Base-by-base conservation (phyloP, 2,113 vertebrate genomes). In the Collichthys lucidus region DNA sequence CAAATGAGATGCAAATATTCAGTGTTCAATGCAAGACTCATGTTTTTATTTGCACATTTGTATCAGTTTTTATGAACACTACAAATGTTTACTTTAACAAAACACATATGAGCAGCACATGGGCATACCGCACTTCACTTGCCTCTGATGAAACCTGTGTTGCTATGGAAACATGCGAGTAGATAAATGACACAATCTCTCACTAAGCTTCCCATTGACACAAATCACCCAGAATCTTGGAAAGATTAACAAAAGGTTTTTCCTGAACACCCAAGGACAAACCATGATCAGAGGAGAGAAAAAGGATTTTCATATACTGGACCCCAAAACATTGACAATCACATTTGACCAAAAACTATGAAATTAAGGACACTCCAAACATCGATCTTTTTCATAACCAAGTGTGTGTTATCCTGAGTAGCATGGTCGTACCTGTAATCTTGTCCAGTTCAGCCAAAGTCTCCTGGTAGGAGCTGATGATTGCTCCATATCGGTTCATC, bases 361-460 rank as follows among this genome's bases (percentile, higher is more conserved):
- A 15, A 69, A 74, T 24, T 60, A 75, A 77, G 57, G 79, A 53
- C 67, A 64, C 26, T 4, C 24, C 11, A 74, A 46, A 60, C 6
- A 40, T 31, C 12, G 11, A 69, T 42, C 1, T 9, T 11, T 40
- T 69, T 55, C 5, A 26, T 52, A 26, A 26, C 29, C 26, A 55
- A 24, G 5, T 52, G 29, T 68, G 17, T 49, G 29, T 9, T 19
- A 71, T 29, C 71, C 24, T 26, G 10, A 61, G 9, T 15, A 71
- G 24, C 24, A 11, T 3, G 29, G 68, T 49, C 15, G 73, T 92
- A 99, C 98, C 98, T 87, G 96, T 95, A 15, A 97, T 95, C 86
- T 98, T 99, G 69, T 94, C 96, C 57, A 99, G 96, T 81, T 99
- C 98, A 22, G 95, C 92, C 70, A 99, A 95, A 20, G 96, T 98